Evolutionary conservation across 2,797 vertebrate species (phyloP).

Genomic region (Coregonus suidteri): DNA sequence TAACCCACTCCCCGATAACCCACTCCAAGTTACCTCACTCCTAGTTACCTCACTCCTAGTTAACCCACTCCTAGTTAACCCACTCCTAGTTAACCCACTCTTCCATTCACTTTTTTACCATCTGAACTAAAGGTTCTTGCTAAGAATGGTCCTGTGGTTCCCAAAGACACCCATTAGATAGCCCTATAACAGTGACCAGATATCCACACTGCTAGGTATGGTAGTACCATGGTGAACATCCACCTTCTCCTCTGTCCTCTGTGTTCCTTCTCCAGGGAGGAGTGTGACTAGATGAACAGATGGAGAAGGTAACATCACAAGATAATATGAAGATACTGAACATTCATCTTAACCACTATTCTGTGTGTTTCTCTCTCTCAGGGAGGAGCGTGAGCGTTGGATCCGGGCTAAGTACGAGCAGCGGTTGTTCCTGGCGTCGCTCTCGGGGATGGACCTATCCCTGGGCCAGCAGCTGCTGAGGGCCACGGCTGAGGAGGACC

Average conservation of each 20-base stretch:
- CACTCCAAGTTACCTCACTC: not conserved
- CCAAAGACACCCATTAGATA: too few relatives aligned
- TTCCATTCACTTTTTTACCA: not conserved
- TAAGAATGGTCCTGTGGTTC: too few relatives aligned
- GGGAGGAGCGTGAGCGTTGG: slow-evolving; percentile 95
- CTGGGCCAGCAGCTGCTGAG: slow-evolving; percentile 90
- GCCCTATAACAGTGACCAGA: too few relatives aligned
- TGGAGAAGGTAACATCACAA: not conserved
- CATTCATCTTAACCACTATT: not conserved
- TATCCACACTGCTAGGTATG: too few relatives aligned
- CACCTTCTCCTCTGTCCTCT: too few relatives aligned
- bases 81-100: not conserved
- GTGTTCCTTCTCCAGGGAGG: too few relatives aligned
- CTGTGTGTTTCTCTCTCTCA: slow-evolving; percentile 37
- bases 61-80: not conserved
- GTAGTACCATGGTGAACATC: too few relatives aligned
- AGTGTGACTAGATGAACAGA: too few relatives aligned
- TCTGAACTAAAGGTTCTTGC: not conserved
- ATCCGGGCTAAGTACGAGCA: slow-evolving; percentile 98
- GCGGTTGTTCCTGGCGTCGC: slow-evolving; percentile 90
- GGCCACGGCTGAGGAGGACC: slow-evolving; percentile 88
- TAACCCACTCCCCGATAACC: too few relatives aligned
- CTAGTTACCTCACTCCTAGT: not conserved
- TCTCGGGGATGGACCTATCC: slow-evolving; percentile 80
- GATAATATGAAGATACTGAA: not conserved